A percentile compares a stretch with the other conserved stretches of the same genome.
phyloP scores from a whole-genome alignment of 2,113 vertebrate species.

The Lanius ludovicianus region DNA sequence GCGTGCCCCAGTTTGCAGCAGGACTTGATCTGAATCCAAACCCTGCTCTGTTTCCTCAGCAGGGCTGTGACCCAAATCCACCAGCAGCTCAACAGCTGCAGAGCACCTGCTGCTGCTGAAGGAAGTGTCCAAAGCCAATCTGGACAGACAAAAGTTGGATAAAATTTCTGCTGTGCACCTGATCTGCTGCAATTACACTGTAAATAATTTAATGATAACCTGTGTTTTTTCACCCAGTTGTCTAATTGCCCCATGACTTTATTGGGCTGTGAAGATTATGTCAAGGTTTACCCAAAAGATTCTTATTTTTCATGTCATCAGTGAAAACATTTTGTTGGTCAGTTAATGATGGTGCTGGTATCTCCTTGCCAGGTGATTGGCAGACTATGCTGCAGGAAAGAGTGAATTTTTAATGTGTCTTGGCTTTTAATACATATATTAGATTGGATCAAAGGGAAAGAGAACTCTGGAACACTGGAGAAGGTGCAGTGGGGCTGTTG shows the following conservation, averaged over 20 bases:
- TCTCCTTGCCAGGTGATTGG: background rate
- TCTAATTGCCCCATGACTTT: background rate
- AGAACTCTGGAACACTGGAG: background rate
- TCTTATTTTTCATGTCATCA: background rate
- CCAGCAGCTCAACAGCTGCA: conserved; percentile 26
- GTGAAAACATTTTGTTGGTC: background rate
- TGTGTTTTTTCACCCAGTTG: background rate
- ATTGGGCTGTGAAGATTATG: background rate
- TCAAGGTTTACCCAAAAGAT: background rate
- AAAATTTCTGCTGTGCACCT: background rate
- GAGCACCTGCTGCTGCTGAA: background rate
- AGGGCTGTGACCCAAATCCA: background rate
- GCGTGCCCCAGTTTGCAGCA: background rate
- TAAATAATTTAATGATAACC: background rate
- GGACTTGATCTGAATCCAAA: background rate
- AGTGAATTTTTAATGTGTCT: background rate
- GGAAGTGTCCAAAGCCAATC: background rate
- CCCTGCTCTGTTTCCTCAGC: background rate
- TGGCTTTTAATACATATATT: background rate
- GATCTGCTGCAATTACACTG: background rate
- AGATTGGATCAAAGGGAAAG: background rate
- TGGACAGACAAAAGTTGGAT: background rate
- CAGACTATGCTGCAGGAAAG: background rate
- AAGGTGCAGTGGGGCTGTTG: background rate
- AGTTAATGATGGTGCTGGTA: background rate